A percentile compares a stretch with the other conserved stretches of the same genome.
Evolutionary conservation across 2,113 vertebrate species (phyloP).

Genomic region (Rhinolophus sinicus): DNA sequence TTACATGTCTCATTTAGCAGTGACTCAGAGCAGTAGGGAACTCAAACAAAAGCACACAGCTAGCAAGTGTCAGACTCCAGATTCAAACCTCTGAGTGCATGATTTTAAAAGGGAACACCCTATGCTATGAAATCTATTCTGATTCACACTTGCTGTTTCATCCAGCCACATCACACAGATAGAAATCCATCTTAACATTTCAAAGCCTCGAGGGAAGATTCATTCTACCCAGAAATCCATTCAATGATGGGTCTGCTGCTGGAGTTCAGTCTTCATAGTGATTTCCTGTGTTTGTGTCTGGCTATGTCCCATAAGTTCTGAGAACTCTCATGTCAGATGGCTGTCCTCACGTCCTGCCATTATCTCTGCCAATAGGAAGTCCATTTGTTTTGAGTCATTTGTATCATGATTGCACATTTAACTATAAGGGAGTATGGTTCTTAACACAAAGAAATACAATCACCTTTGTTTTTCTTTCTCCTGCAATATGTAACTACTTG

Average conservation of each 20-base stretch:
- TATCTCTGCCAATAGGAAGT: background rate
- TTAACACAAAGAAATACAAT: background rate
- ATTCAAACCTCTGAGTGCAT: background rate
- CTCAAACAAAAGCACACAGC: background rate
- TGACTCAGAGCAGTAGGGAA: background rate
- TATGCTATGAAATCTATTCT: background rate
- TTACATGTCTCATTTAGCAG: background rate
- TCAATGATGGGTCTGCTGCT: background rate
- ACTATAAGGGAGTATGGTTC: background rate
- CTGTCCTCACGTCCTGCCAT: background rate
- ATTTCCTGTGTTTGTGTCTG: background rate
- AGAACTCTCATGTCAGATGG: background rate
- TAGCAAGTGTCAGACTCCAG: background rate
- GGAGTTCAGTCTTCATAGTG: background rate
- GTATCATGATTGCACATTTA: background rate
- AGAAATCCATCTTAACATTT: conserved; percentile 17
- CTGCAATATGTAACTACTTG: background rate
- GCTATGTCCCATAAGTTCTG: background rate
- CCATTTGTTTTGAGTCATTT: conserved; percentile 25
- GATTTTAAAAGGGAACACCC: conserved; percentile 2
- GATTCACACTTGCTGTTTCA: background rate
- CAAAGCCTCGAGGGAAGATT: background rate
- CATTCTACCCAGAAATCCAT: background rate
- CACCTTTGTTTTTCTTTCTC: background rate
- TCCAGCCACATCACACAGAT: background rate